Evolutionary conservation across 2,113 vertebrate genomes (phyloP), one percentile per base, ranked within the genome.

Genomic region (Lagopus muta): DNA sequence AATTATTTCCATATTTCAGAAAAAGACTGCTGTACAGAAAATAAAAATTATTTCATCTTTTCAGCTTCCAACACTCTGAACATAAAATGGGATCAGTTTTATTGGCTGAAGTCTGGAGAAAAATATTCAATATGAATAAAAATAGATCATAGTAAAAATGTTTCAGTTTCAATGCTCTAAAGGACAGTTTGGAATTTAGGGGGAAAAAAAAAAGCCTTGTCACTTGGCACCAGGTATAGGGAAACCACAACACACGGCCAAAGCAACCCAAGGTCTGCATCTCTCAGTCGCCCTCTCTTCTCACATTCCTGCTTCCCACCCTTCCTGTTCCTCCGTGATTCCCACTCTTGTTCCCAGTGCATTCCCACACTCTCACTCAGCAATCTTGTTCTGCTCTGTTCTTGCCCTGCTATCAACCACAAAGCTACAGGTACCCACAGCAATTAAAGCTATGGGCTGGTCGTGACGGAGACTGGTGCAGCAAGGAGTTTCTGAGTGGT

Each of bases 371-470:
- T 80, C 67, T 34, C 34, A 61, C 43, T 45, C 6, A 43, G 42
- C 42, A 78, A 72, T 62, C 16, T 28, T 24, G 18, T 38, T 72
- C 52, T 89, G 74, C 77, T 91, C 2, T 1, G 0, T 61, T 61
- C 65, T 57, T 42, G 25, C 54, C 45, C 55, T 43, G 38, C 54
- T 80, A 16, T 28, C 40, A 42, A 19, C 70, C 34, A 38, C 40
- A 30, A 73, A 77, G 30, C n/a, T 30, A 8, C 16, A 22, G 64
- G 55, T 81, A 8, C 61, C 38, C 42, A 8, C 15, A 54, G 30
- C 1, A 1, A 24, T 0, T 45, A 36, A 50, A 69, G 54, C 40
- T 8, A 6, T 0, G 1, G 42, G 7, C 19, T 8, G 20, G 30
- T 19, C 1, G 34, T 17, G 70, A 61, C 57, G 55, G 42, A 20